Conservation (phyloP, 2,888 invertebrate species). For the Phymatocera aterrima region DNA sequence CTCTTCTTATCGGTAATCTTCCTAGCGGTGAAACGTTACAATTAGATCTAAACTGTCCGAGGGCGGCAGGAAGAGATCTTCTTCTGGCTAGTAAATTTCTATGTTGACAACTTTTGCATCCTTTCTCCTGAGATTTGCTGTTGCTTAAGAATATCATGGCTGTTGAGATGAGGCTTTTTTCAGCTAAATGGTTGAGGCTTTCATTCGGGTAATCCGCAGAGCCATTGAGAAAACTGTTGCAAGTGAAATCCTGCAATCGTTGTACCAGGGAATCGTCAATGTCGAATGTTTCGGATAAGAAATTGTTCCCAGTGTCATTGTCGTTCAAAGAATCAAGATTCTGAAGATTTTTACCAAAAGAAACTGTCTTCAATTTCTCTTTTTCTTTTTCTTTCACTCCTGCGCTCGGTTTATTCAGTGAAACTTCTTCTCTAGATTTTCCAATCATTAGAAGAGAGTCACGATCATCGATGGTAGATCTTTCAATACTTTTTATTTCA, state of each 20-base stretch:
- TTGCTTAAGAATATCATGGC: constrained; percentile 56
- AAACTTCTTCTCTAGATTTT: not conserved
- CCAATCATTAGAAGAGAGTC: not conserved
- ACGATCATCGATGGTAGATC: constrained; percentile 45
- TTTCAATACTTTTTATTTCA: constrained; percentile 59
- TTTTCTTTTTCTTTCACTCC: constrained; percentile 13
- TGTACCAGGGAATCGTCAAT: constrained; percentile 33
- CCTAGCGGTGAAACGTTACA: constrained; percentile 55
- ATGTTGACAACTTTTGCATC: constrained; percentile 57
- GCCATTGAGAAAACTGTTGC: not conserved
- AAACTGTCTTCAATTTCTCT: constrained; percentile 31
- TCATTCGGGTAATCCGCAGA: constrained; percentile 17
- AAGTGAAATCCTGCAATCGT: constrained; percentile 47
- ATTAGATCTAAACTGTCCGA: constrained; percentile 56
- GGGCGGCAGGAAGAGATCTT: constrained; percentile 63
- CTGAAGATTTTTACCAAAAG: not conserved
- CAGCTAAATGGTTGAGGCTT: constrained; percentile 22
- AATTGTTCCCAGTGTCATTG: not conserved
- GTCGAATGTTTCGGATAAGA: not conserved
- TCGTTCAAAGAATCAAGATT: not conserved
- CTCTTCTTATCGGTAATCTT: constrained; percentile 60
- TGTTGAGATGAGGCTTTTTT: constrained; percentile 20
- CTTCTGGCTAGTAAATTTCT: constrained; percentile 58
- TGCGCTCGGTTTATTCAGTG: not conserved
- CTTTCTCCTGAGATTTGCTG: constrained; percentile 48